A percentile compares a stretch with the other conserved stretches of the same genome.
Evolutionary conservation across 1,140 invertebrate genomes (phyloP).

Genomic region (Grapholita molesta): DNA sequence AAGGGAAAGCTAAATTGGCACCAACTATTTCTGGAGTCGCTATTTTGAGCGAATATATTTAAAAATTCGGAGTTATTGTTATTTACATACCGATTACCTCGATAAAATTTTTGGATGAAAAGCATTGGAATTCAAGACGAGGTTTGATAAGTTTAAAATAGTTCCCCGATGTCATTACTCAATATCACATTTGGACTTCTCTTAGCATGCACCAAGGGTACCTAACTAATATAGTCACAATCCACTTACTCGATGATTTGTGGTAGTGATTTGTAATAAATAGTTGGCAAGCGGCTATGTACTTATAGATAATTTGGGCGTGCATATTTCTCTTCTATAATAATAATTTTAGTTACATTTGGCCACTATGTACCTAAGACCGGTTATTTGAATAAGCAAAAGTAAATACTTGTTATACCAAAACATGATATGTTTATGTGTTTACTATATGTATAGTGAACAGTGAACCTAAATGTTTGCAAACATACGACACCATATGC

Average conservation of each 20-base stretch:
- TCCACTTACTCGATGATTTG: constrained; percentile 13
- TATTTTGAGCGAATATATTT: constrained; percentile 15
- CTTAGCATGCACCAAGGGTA: not conserved
- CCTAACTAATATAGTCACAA: not conserved
- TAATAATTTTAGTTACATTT: not conserved
- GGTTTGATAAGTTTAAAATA: not conserved
- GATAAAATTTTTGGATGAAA: not conserved
- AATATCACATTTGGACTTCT: not conserved
- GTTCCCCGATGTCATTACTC: not conserved
- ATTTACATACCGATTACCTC: not conserved
- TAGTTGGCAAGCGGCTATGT: not conserved
- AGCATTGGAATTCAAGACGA: not conserved
- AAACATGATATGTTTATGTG: too few species aligned
- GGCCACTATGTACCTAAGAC: not conserved
- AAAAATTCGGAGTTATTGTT: not conserved
- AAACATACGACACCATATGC: too few species aligned
- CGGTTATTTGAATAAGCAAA: not conserved
- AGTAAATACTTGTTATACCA: too few species aligned
- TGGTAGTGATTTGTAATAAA: not conserved
- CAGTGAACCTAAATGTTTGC: too few species aligned
- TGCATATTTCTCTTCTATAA: not conserved
- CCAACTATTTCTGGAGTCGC: constrained; percentile 33
- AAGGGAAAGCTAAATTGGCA: constrained; percentile 35
- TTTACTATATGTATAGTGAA: too few species aligned
- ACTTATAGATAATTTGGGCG: not conserved